Conservation (phyloP, 2,797 vertebrate genomes). For the Mormyrops attenuatus region DNA sequence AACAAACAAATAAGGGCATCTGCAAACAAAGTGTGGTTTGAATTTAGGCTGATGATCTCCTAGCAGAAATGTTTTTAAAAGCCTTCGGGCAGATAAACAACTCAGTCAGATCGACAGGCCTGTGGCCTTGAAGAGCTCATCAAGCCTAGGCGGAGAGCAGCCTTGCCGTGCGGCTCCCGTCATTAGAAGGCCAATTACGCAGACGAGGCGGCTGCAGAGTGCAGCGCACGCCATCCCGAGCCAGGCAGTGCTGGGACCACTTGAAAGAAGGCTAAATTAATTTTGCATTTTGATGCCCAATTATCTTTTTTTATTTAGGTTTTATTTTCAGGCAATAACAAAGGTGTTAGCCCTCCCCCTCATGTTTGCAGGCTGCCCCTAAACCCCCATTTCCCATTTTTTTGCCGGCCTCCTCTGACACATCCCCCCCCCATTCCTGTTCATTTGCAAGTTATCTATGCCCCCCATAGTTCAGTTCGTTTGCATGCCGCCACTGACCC, state of each 20-base stretch:
- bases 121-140: conserved; percentile 6
- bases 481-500: too few relatives aligned
- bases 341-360: neutral
- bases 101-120: neutral
- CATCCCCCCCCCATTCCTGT: too few relatives aligned
- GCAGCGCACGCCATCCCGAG: neutral
- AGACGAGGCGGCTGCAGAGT: conserved; percentile 15
- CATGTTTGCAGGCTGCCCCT: neutral
- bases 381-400: neutral
- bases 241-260: neutral
- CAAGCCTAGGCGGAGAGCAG: neutral
- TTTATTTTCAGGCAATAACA: conserved; percentile 26
- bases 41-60: neutral
- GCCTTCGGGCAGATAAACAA: neutral
- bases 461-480: too few relatives aligned
- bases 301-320: neutral
- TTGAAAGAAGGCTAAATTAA: conserved; percentile 17
- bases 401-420: too few relatives aligned
- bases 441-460: too few relatives aligned
- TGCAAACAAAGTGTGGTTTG: neutral
- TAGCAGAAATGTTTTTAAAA: neutral
- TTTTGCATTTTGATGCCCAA: conserved; percentile 26
- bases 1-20: neutral
- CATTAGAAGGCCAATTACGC: conserved; percentile 27
- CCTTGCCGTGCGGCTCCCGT: neutral